These are phyloP conservation scores for Dicyrtomina minuta DNA, from an alignment of 2,888 invertebrate genomes.

Conservation along the genomic window DNA sequence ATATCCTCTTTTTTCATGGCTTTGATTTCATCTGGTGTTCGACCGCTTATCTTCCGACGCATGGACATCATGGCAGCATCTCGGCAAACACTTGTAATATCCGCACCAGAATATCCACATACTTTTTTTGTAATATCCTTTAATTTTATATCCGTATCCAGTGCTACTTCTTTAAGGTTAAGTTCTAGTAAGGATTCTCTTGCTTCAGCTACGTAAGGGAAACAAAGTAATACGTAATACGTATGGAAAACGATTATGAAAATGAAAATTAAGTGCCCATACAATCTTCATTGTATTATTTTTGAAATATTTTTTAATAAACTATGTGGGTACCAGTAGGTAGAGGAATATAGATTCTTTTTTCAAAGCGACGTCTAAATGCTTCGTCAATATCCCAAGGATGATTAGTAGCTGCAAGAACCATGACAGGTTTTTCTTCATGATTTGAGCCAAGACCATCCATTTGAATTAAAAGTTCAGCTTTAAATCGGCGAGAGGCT, in stretches of 20 bases:
- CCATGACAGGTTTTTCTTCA: constrained; percentile 81
- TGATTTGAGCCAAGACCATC: constrained; percentile 70
- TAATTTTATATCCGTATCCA: constrained; percentile 79
- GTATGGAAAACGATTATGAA: no score
- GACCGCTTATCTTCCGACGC: constrained; percentile 61
- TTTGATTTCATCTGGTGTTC: constrained; percentile 61
- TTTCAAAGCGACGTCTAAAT: constrained; percentile 88
- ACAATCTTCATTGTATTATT: no score
- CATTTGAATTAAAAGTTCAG: constrained; percentile 95
- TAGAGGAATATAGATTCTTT: constrained; percentile 95
- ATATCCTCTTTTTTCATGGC: constrained; percentile 62
- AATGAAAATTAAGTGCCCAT: no score
- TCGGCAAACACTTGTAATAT: constrained; percentile 98
- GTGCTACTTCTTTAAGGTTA: constrained; percentile 81
- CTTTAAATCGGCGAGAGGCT: constrained; percentile 96
- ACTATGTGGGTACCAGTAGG: constrained; percentile 87
- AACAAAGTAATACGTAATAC: constrained; percentile 18
- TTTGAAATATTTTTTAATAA: no score
- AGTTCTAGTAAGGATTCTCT: constrained; percentile 83
- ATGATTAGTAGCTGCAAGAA: constrained; percentile 96
- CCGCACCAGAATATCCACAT: constrained; percentile 97
- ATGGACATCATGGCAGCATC: constrained; percentile 66
- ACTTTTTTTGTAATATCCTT: constrained; percentile 77
- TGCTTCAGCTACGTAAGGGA: constrained; percentile 61
- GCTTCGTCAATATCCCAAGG: constrained; percentile 99